Conservation (phyloP, 2,888 invertebrate species). For the Anthoptus insignis region DNA sequence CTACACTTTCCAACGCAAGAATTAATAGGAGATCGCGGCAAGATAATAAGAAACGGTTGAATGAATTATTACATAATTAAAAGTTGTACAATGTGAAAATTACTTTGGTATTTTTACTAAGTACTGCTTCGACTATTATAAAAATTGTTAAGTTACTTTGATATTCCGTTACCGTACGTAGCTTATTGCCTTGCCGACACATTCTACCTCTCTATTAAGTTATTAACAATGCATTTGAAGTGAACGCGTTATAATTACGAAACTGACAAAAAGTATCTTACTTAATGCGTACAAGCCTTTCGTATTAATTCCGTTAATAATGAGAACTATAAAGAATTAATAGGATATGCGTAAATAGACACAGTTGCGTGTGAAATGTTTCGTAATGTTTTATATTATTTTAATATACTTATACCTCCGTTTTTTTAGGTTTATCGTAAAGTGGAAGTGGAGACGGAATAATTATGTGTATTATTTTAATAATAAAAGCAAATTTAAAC, state of each 20-base stretch:
- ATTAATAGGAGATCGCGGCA: constrained; percentile 3
- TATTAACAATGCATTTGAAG: constrained; percentile 46
- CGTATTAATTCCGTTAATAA: constrained; percentile 46
- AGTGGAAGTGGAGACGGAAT: no score
- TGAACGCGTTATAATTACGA: constrained; percentile 51
- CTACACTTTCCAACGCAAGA: not conserved
- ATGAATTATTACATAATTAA: constrained; percentile 32
- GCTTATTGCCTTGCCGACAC: constrained; percentile 44
- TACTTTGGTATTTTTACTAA: constrained; percentile 26
- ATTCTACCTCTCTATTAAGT: constrained; percentile 44
- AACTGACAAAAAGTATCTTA: constrained; percentile 41
- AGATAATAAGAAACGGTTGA: constrained; percentile 14
- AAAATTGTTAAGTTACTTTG: constrained; percentile 13
- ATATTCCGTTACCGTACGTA: constrained; percentile 33
- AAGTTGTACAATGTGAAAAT: constrained; percentile 32
- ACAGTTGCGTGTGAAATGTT: not conserved
- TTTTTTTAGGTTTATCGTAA: no score
- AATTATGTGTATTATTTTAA: no score
- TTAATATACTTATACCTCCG: not conserved
- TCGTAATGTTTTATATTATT: not conserved
- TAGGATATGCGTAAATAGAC: constrained; percentile 22
- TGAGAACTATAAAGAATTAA: constrained; percentile 45
- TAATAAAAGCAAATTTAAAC: no score
- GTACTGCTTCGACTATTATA: constrained; percentile 17
- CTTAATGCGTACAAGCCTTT: constrained; percentile 33